Evolutionary conservation across 2,888 invertebrate genomes (phyloP).

Genomic region (Erebia epiphron): DNA sequence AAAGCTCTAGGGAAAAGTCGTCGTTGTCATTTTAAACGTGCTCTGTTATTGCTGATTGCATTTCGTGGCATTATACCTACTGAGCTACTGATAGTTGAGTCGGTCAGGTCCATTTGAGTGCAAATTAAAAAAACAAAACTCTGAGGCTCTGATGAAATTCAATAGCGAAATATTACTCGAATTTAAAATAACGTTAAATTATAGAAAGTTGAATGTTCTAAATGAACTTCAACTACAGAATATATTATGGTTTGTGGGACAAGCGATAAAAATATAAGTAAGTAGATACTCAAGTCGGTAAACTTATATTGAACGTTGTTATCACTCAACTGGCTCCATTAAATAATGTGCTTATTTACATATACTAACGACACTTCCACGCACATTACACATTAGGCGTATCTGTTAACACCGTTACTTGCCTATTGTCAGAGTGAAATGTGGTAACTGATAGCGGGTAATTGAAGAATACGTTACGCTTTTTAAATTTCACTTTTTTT

Average conservation of each 20-base stretch:
- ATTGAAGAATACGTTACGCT: neutral
- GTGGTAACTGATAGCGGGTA: neutral
- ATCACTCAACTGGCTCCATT: conserved; percentile 10
- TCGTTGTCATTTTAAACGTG: neutral
- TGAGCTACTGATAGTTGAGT: too few relatives aligned
- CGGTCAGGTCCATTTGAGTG: too few relatives aligned
- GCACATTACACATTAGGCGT: neutral
- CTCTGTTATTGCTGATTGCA: neutral
- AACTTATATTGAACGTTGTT: neutral
- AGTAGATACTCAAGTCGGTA: neutral
- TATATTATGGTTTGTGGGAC: neutral
- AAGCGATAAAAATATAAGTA: conserved; percentile 1
- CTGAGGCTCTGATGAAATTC: too few relatives aligned
- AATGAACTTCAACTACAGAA: neutral
- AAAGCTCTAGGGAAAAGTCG: neutral
- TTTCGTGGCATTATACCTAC: neutral
- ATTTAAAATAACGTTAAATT: too few relatives aligned
- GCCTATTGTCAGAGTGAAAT: neutral
- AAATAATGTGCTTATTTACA: conserved; percentile 6
- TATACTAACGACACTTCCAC: conserved; percentile 3
- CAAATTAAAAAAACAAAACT: too few relatives aligned
- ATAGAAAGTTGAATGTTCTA: too few relatives aligned
- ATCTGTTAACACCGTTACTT: neutral
- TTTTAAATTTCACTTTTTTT: neutral
- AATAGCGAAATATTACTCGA: too few relatives aligned